phyloP scores from a whole-genome alignment of 1,140 invertebrate species.

The Sarcophaga bullata region DNA sequence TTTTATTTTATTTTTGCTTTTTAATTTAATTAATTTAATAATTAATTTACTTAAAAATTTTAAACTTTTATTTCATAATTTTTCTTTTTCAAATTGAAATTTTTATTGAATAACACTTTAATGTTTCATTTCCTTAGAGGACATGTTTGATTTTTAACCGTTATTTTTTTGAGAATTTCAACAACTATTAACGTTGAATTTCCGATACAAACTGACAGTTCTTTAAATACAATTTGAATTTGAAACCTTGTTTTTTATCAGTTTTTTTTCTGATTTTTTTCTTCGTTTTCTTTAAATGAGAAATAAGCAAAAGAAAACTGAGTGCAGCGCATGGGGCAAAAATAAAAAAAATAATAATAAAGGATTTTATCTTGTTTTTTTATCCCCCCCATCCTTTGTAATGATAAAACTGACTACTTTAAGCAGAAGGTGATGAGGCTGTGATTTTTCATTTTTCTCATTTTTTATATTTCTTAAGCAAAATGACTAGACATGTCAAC shows the following conservation, averaged over 20 bases:
- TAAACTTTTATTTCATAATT: slow-evolving; percentile 8
- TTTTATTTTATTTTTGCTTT: not conserved
- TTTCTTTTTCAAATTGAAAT: not conserved
- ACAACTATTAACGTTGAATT: slow-evolving; percentile 37
- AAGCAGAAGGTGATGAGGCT: not conserved
- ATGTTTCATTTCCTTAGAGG: not conserved
- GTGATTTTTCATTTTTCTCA: too few relatives aligned
- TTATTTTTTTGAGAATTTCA: slow-evolving; percentile 22
- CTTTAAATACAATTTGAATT: slow-evolving; percentile 32
- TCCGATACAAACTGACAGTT: slow-evolving; percentile 38
- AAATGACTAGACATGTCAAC: slow-evolving; percentile 19
- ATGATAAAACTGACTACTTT: not conserved
- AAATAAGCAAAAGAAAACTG: not conserved
- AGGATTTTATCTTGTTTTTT: not conserved
- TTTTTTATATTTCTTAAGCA: not conserved
- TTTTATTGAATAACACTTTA: not conserved
- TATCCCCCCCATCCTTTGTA: not conserved
- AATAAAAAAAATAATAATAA: not conserved
- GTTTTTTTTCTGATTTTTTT: not conserved
- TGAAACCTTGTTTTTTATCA: slow-evolving; percentile 6
- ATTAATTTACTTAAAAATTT: slow-evolving; percentile 18
- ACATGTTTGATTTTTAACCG: slow-evolving; percentile 18
- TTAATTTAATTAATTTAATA: not conserved
- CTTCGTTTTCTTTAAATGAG: not conserved
- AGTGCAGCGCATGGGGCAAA: not conserved